phyloP scores from a whole-genome alignment of 2,888 invertebrate species.

The Cantharis rustica region DNA sequence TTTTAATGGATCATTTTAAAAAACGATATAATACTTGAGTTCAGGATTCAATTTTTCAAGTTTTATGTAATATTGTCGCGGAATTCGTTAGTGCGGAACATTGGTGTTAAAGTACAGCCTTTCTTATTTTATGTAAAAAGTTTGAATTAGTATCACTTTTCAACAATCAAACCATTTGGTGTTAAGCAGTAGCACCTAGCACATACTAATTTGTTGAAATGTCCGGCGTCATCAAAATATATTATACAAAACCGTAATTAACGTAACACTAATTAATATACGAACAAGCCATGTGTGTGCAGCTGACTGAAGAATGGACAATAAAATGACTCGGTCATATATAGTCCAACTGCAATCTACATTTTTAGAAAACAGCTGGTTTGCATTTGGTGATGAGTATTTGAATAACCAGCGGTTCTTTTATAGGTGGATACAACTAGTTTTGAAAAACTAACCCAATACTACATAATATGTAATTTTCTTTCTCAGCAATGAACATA shows the following conservation, averaged over 20 bases:
- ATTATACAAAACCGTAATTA: slow-evolving; percentile 40
- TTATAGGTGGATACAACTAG: slow-evolving; percentile 23
- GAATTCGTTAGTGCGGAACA: too few relatives aligned
- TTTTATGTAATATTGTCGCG: too few relatives aligned
- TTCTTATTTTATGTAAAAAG: too few relatives aligned
- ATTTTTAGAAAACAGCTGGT: slow-evolving; percentile 40
- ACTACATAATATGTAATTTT: slow-evolving; percentile 14
- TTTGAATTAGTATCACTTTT: too few relatives aligned
- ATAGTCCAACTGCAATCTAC: slow-evolving; percentile 38
- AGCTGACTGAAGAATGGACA: slow-evolving; percentile 45
- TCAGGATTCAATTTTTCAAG: too few relatives aligned
- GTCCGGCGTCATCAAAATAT: slow-evolving; percentile 32
- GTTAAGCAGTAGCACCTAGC: not conserved
- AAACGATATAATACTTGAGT: too few relatives aligned
- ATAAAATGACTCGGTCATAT: slow-evolving; percentile 42
- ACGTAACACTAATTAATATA: slow-evolving; percentile 44
- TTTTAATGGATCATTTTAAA: too few relatives aligned
- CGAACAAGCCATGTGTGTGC: slow-evolving; percentile 42
- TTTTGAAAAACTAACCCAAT: slow-evolving; percentile 14
- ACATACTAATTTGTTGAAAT: slow-evolving; percentile 25
- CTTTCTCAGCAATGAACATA: slow-evolving; percentile 18
- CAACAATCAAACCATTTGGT: too few relatives aligned
- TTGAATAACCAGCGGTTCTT: slow-evolving; percentile 21
- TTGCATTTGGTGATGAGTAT: slow-evolving; percentile 34
- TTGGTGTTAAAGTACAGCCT: too few relatives aligned